Conservation (phyloP, 2,113 vertebrate species). For the Stigmatopora argus region DNA sequence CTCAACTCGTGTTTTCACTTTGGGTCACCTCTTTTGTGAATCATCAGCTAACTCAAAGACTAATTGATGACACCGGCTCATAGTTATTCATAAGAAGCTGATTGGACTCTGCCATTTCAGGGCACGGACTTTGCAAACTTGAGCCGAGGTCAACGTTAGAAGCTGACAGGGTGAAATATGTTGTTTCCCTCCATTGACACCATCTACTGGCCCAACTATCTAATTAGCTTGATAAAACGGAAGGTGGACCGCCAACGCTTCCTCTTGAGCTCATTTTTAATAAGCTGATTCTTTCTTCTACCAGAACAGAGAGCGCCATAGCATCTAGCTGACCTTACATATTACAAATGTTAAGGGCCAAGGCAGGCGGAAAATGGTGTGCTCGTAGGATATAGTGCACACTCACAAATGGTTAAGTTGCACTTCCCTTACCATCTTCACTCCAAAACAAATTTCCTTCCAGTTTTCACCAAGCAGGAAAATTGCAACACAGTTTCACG, state of each 20-base stretch:
- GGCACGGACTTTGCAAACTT: conserved; percentile 45
- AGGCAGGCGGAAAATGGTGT: conserved; percentile 29
- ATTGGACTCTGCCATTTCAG: conserved; percentile 16
- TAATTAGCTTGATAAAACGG: conserved; percentile 65
- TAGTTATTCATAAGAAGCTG: conserved; percentile 31
- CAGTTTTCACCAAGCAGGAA: conserved; percentile 27
- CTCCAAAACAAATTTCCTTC: conserved; percentile 28
- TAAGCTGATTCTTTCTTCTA: conserved; percentile 66
- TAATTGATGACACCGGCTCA: conserved; percentile 32
- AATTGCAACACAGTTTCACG: conserved; percentile 37
- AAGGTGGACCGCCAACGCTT: conserved; percentile 45
- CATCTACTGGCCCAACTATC: conserved; percentile 52
- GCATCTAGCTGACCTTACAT: conserved; percentile 57
- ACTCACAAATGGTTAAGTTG: conserved; percentile 19
- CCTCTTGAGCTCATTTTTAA: conserved; percentile 61
- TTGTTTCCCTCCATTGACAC: conserved; percentile 57
- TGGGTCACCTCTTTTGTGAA: conserved; percentile 8
- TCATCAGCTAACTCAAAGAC: conserved; percentile 17
- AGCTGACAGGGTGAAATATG: conserved; percentile 61
- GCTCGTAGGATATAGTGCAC: conserved; percentile 1
- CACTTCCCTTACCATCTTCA: background rate
- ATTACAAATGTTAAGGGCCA: conserved; percentile 57
- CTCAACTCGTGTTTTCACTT: conserved; percentile 3
- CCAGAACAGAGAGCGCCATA: conserved; percentile 50
- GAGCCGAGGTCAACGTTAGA: conserved; percentile 39